Evolutionary conservation across 30 jellyfish, hydroid and myxozoan species (phyloP).

Genomic region (Mastigias papua): DNA sequence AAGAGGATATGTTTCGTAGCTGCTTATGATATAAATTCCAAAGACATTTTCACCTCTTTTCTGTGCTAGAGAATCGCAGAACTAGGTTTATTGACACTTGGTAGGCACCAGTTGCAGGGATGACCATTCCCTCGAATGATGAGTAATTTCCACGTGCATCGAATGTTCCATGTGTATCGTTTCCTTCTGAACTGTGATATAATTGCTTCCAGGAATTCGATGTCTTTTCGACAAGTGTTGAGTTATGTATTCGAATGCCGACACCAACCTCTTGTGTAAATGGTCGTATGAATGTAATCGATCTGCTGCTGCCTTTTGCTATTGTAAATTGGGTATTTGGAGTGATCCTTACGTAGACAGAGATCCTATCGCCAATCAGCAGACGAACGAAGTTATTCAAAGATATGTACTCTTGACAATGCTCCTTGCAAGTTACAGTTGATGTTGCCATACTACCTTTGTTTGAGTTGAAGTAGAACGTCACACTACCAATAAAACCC

Average conservation of each 20-base stretch:
- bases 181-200: conserved; percentile 22
- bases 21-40: no score
- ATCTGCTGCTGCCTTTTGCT: conserved; percentile 51
- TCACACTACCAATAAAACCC: conserved; percentile 50
- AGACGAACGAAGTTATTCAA: conserved; percentile 65
- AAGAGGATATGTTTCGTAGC: no score
- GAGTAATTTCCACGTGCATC: conserved; percentile 77
- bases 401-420: conserved; percentile 63
- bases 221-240: conserved; percentile 26
- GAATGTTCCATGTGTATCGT: conserved; percentile 57
- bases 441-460: conserved; percentile 62
- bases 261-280: conserved; percentile 45
- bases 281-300: conserved; percentile 49
- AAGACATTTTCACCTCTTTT: conserved; percentile 14
- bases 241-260: conserved; percentile 40
- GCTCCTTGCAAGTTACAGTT: conserved; percentile 30
- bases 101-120: conserved; percentile 81
- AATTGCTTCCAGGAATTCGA: conserved; percentile 36
- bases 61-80: conserved; percentile 20
- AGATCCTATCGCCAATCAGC: conserved; percentile 55
- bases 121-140: conserved; percentile 59
- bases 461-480: conserved; percentile 65
- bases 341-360: conserved; percentile 36
- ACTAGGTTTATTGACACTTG: conserved; percentile 75
- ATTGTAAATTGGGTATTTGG: conserved; percentile 44